Evolutionary conservation across 2,797 vertebrate genomes (phyloP).

Genomic region (Gambusia yucatana): DNA sequence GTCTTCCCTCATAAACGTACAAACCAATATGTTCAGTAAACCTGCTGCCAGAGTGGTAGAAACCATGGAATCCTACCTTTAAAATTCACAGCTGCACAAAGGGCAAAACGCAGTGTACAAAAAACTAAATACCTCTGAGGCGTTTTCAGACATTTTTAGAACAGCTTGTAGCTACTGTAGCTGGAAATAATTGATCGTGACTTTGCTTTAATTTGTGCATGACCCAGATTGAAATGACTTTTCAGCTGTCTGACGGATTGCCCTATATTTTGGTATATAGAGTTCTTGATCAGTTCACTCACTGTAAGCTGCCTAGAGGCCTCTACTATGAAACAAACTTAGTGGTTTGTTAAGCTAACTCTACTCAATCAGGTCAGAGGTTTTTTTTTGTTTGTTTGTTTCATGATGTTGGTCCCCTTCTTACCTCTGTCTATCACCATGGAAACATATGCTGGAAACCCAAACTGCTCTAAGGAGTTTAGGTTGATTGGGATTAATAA

Average conservation of each 20-base stretch:
- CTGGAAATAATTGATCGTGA: not conserved
- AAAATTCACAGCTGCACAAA: not conserved
- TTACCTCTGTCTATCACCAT: not conserved
- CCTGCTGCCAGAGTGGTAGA: not conserved
- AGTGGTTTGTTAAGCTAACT: not conserved
- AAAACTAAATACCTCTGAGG: not conserved
- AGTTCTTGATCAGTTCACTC: not conserved
- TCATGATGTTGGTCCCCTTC: not conserved
- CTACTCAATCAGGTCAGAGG: not conserved
- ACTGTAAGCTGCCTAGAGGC: not conserved
- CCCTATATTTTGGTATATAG: not conserved
- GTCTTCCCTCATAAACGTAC: not conserved
- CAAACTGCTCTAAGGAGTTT: not conserved
- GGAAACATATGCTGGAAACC: not conserved
- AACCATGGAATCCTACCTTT: not conserved
- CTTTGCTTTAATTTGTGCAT: not conserved
- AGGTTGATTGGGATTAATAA: not conserved
- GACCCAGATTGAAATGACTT: conserved; percentile 1
- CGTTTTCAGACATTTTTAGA: not conserved
- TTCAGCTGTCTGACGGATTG: not conserved
- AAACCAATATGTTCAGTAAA: not conserved
- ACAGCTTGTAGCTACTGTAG: not conserved
- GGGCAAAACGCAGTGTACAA: not conserved
- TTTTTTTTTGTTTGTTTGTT: not conserved
- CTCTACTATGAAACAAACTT: not conserved